These are phyloP conservation scores for Dysidea cf. avara DNA, from an alignment of 37 sponge, comb jelly and placozoan genomes.

Conservation along the genomic window DNA sequence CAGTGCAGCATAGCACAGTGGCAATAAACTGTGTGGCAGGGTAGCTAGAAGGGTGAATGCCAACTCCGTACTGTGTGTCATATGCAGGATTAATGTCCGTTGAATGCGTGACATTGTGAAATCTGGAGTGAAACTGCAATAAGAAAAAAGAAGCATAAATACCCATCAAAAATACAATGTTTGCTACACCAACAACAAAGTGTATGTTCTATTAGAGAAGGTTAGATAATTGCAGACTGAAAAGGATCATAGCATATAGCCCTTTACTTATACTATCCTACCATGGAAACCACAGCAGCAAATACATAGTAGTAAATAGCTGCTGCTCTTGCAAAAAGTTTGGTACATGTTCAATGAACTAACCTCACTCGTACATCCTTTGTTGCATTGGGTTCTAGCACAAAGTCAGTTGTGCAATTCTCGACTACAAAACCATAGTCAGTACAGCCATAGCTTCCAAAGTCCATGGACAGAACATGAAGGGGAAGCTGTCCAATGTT, in stretches of 20 bases:
- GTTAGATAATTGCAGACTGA: neutral
- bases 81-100: constrained; percentile 41
- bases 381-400: constrained; percentile 39
- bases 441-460: constrained; percentile 33
- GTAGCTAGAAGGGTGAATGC: constrained; percentile 61
- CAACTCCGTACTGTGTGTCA: constrained; percentile 14
- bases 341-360: too few relatives aligned
- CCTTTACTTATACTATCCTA: too few relatives aligned
- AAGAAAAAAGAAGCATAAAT: neutral
- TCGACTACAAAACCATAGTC: constrained; percentile 40
- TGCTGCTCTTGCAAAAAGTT: too few relatives aligned
- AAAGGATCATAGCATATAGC: neutral
- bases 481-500: constrained; percentile 50
- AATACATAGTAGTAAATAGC: too few relatives aligned
- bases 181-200: neutral
- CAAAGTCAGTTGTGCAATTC: constrained; percentile 41
- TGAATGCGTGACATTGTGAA: constrained; percentile 76
- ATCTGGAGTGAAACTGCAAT: constrained; percentile 59
- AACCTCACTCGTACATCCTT: constrained; percentile 55
- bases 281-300: too few relatives aligned
- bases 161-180: neutral
- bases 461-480: constrained; percentile 4
- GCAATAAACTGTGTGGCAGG: constrained; percentile 70
- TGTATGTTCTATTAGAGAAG: neutral
- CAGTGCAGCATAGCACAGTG: constrained; percentile 51